Evolutionary conservation across 2,113 vertebrate species (phyloP).

Genomic region (Gorsachius goisagi): DNA sequence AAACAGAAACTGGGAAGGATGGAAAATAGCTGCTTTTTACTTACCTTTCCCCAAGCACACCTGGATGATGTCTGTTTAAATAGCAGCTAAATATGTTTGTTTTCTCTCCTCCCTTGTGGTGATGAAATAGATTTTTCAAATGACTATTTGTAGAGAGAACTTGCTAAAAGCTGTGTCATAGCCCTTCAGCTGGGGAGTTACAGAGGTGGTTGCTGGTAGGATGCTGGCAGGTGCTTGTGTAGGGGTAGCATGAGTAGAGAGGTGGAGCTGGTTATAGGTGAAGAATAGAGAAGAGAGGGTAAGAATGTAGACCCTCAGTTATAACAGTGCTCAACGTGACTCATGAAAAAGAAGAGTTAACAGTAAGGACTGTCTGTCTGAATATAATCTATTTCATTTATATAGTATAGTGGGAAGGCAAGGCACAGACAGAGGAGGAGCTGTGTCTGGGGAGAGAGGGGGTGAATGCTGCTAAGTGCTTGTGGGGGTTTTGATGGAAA

Average conservation of each 20-base stretch:
- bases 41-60: neutral
- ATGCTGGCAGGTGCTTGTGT: neutral
- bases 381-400: neutral
- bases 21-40: neutral
- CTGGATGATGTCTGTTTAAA: neutral
- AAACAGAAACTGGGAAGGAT: neutral
- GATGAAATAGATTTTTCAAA: neutral
- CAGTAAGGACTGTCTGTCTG: neutral
- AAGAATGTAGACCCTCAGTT: neutral
- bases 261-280: neutral
- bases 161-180: neutral
- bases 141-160: neutral
- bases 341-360: neutral
- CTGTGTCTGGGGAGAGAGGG: neutral
- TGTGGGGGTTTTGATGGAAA: neutral
- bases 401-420: neutral
- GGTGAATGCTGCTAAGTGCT: neutral
- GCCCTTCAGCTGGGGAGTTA: neutral
- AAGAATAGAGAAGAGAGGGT: neutral
- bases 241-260: neutral
- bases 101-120: too few relatives aligned
- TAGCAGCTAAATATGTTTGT: neutral
- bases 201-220: neutral
- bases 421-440: neutral
- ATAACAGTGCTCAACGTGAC: accelerated